These are phyloP conservation scores for Ochlodes sylvanus DNA, from an alignment of 2,888 invertebrate genomes.

Conservation along the genomic window DNA sequence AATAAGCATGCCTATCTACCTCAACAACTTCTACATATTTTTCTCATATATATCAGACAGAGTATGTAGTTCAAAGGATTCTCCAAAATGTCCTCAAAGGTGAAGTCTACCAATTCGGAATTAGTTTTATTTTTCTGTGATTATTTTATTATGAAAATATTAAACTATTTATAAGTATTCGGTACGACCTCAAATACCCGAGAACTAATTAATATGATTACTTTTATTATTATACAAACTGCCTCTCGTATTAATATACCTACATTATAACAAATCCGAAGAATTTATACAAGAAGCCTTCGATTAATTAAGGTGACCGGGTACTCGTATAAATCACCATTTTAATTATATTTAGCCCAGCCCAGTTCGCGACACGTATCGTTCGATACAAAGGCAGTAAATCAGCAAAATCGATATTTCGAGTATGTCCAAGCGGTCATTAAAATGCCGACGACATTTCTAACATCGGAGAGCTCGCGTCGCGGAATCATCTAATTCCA, in stretches of 20 bases:
- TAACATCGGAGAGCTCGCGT: constrained; percentile 58
- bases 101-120: too few species aligned
- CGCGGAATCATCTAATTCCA: constrained; percentile 65
- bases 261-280: not conserved
- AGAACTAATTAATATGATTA: too few species aligned
- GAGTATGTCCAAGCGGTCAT: constrained; percentile 68
- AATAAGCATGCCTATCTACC: too few species aligned
- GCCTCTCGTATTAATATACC: not conserved
- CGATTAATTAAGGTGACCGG: constrained; percentile 50
- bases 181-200: too few species aligned
- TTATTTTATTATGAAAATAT: too few species aligned
- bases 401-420: constrained; percentile 71
- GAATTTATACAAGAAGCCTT: constrained; percentile 42
- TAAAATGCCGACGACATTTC: constrained; percentile 75
- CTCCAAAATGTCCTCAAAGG: too few species aligned
- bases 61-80: too few species aligned
- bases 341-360: constrained; percentile 45
- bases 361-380: constrained; percentile 55
- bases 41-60: too few species aligned
- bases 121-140: too few species aligned
- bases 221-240: too few species aligned
- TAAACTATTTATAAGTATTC: too few species aligned
- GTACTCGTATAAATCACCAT: constrained; percentile 49
- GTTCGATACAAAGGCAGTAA: constrained; percentile 69
- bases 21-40: too few species aligned